Percentiles rank a stretch among this genome's conserved stretches.
These are phyloP conservation scores for Germaria angustata DNA, from an alignment of 2,888 invertebrate genomes.

Conservation along the genomic window DNA sequence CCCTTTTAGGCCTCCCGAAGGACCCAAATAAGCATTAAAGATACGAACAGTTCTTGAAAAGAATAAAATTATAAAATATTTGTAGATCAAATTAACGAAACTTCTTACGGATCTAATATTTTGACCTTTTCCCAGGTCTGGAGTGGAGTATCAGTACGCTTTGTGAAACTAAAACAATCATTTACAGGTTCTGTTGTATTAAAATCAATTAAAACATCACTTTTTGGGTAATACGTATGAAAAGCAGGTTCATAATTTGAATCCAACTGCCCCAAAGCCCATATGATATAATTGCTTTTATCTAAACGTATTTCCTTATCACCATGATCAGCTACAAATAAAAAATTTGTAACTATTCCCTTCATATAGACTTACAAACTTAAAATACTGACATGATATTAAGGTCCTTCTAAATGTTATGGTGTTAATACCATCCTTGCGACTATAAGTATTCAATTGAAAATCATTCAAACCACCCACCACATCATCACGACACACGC, in stretches of 20 bases:
- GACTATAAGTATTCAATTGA: constrained; percentile 87
- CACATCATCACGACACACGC: constrained; percentile 91
- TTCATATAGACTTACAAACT: neutral
- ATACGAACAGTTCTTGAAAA: constrained; percentile 84
- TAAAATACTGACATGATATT: constrained; percentile 84
- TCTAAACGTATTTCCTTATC: constrained; percentile 87
- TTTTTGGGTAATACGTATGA: constrained; percentile 89
- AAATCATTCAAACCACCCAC: constrained; percentile 90
- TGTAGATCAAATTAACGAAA: neutral
- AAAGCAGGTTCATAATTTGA: constrained; percentile 89
- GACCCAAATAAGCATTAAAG: constrained; percentile 91
- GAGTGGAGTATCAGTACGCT: constrained; percentile 75
- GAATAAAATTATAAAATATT: constrained; percentile 74
- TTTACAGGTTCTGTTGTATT: constrained; percentile 84
- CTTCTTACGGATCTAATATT: constrained; percentile 83
- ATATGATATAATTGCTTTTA: constrained; percentile 85
- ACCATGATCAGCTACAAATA: constrained; percentile 85
- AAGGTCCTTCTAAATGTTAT: constrained; percentile 89
- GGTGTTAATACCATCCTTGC: constrained; percentile 88
- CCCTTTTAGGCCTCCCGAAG: constrained; percentile 89
- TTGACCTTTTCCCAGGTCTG: constrained; percentile 84
- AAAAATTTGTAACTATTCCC: constrained; percentile 40
- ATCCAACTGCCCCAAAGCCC: constrained; percentile 92
- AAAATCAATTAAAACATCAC: constrained; percentile 85
- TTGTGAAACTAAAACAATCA: constrained; percentile 88